Evolutionary conservation across 2,797 vertebrate species (phyloP), one percentile per base, ranked within the genome.

Genomic region (Thalassophryne amazonica): DNA sequence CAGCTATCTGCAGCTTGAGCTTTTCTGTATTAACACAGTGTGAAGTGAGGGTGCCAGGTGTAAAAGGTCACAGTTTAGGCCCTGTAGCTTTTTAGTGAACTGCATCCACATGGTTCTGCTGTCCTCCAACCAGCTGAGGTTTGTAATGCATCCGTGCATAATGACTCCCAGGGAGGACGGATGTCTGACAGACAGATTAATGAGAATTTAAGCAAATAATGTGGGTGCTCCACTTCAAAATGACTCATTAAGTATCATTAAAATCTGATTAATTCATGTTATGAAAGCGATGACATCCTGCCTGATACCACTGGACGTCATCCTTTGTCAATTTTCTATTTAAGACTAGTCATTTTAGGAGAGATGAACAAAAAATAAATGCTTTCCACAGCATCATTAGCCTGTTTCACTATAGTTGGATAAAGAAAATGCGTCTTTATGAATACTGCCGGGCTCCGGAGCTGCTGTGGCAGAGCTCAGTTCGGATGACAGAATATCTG

Each of bases 401-500:
- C 12, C 12, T 41, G 38, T 25, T 57, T 60, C 34, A 40, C 48
- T 67, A 45, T 13, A 22, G 17, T 35, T 40, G 30, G 16, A 45
- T 49, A 25, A 39, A n/a, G 21, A 40, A 68, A 35, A 42, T 28
- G 36, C 29, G 30, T 68, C 55, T 61, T 14, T 43, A 12, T 55
- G 60, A 39, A 46, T 56, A 60, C 53, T 61, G 32, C 48, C 22
- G 50, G 47, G 23, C 22, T 61, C 54, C 34, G 52, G 67, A 40
- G 59, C 63, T 33, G 42, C 60, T 52, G 66, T 51, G 73, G 56
- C 52, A 35, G 38, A 41, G 14, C 19, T 40, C 64, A 41, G 60
- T 76, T 58, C 63, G 47, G 67, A 77, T 72, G 57, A 80, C 72
- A 80, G 69, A 70, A 23, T 42, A 50, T 24, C 53, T 63, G 71